Percentiles rank a stretch among this genome's conserved stretches.
phyloP scores from a whole-genome alignment of 2,797 vertebrate genomes.

The Gymnothorax javanicus region DNA sequence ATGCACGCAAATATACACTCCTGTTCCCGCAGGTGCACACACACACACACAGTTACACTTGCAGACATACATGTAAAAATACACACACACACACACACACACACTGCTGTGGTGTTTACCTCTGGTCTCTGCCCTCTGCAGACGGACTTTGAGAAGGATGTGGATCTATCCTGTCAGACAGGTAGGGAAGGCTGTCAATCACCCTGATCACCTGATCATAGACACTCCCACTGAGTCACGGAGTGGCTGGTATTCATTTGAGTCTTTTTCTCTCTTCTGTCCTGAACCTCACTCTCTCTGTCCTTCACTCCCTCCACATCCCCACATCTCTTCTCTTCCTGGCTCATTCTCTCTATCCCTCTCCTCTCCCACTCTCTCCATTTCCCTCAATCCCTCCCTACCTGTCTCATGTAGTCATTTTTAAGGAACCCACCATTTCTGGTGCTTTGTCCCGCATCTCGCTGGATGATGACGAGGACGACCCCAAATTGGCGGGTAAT shows the following conservation, averaged over 20 bases:
- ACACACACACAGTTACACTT: background rate
- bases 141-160: conserved; percentile 99
- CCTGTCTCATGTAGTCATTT: conserved; percentile 77
- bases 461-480: conserved; percentile 87
- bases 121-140: conserved; percentile 66
- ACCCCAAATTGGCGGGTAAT: conserved; percentile 87
- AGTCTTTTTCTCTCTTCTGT: background rate
- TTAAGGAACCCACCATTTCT: conserved; percentile 96
- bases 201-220: background rate
- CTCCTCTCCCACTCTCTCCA: background rate
- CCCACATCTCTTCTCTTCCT: background rate
- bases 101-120: background rate
- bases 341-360: background rate
- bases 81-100: background rate
- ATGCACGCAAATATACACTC: background rate
- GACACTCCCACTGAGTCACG: too few species aligned
- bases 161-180: conserved; percentile 97
- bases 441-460: conserved; percentile 95
- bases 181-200: conserved; percentile 72
- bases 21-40: background rate
- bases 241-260: too few species aligned
- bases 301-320: background rate
- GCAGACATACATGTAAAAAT: background rate
- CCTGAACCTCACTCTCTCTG: background rate
- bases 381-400: background rate